These are phyloP conservation scores for Micromesistius poutassou DNA, from an alignment of 2,797 vertebrate genomes.

Conservation along the genomic window DNA sequence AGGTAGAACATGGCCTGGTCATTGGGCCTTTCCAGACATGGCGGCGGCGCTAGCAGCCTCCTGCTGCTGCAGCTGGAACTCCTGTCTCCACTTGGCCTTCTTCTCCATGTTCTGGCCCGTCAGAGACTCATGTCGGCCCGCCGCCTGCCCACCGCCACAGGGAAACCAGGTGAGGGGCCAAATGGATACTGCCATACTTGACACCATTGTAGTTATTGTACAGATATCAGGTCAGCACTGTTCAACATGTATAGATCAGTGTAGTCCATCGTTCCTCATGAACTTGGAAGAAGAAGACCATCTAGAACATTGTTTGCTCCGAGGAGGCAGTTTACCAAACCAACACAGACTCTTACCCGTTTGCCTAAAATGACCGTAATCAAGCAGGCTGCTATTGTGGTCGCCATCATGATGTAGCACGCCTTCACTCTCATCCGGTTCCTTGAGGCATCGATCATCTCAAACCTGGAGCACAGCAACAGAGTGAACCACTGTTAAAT, in stretches of 20 bases:
- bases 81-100: constrained; percentile 80
- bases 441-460: constrained; percentile 82
- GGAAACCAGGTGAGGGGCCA: neutral
- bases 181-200: neutral
- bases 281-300: neutral
- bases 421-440: constrained; percentile 81
- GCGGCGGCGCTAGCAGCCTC: constrained; percentile 10
- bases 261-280: neutral
- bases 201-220: neutral
- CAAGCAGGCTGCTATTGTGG: constrained; percentile 78
- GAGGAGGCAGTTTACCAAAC: neutral
- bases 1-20: constrained; percentile 24
- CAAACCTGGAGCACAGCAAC: constrained; percentile 69
- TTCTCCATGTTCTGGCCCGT: constrained; percentile 77
- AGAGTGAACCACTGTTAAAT: neutral
- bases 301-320: neutral
- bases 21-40: constrained; percentile 59
- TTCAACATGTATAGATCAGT: neutral
- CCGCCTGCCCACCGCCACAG: constrained; percentile 67
- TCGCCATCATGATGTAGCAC: constrained; percentile 82
- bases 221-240: neutral
- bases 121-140: constrained; percentile 74
- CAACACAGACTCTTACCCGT: constrained; percentile 70
- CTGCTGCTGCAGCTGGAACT: constrained; percentile 46
- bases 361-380: constrained; percentile 80